These are phyloP conservation scores for Syngnathus typhle DNA, from an alignment of 2,113 vertebrate genomes.

Conservation along the genomic window DNA sequence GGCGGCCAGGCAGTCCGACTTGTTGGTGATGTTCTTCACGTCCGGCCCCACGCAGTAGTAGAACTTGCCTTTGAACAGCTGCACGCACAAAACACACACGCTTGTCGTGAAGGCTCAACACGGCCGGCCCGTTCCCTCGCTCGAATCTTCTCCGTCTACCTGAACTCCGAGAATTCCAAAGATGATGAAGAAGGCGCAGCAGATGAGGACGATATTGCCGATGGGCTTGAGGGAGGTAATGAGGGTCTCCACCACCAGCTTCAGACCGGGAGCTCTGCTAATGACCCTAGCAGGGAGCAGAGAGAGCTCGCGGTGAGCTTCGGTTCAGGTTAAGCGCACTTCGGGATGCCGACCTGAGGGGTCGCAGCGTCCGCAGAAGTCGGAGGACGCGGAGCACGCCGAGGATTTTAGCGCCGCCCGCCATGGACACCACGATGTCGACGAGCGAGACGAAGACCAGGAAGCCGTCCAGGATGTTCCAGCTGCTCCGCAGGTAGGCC, in stretches of 20 bases:
- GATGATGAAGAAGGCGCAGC: conserved; percentile 98
- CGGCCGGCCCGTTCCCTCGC: background rate
- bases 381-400: conserved; percentile 65
- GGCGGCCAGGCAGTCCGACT: conserved; percentile 84
- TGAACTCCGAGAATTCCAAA: conserved; percentile 96
- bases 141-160: conserved; percentile 60
- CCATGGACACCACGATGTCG: conserved; percentile 67
- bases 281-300: conserved; percentile 76
- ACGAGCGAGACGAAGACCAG: conserved; percentile 64
- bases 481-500: conserved; percentile 65
- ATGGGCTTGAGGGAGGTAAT: conserved; percentile 98
- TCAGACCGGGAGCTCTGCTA: conserved; percentile 91
- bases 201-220: conserved; percentile 97
- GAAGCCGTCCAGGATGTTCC: conserved; percentile 67
- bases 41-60: conserved; percentile 90
- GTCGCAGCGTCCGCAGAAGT: conserved; percentile 59
- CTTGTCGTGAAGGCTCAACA: background rate
- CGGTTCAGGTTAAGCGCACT: conserved; percentile 4
- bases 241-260: conserved; percentile 93
- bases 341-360: conserved; percentile 67
- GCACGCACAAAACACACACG: conserved; percentile 19
- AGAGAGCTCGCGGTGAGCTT: too few species aligned
- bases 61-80: conserved; percentile 99
- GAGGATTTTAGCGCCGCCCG: conserved; percentile 64
- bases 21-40: conserved; percentile 93